Evolutionary conservation across 2,888 invertebrate species (phyloP).

Genomic region (Allolobophora icterica): DNA sequence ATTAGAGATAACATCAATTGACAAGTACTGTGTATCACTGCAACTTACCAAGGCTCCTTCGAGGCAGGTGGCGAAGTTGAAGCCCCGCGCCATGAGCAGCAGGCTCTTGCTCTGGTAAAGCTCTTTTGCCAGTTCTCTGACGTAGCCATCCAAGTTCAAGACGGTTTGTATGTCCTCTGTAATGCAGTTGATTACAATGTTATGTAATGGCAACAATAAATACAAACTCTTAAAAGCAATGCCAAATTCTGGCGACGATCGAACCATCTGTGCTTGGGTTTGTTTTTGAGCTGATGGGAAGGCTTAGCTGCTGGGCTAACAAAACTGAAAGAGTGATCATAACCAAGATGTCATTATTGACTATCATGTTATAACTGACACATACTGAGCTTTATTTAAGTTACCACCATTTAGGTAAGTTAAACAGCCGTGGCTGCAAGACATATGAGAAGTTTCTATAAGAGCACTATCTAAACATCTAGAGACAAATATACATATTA

Average conservation of each 20-base stretch:
- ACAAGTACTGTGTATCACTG: background rate
- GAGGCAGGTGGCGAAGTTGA: conserved; percentile 96
- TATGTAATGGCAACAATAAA: background rate
- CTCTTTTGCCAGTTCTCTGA: conserved; percentile 84
- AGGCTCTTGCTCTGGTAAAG: conserved; percentile 91
- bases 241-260: background rate
- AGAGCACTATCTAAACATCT: no score
- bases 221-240: background rate
- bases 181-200: conserved; percentile 33
- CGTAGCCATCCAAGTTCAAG: conserved; percentile 83
- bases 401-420: no score
- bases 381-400: no score
- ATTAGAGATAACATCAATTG: background rate
- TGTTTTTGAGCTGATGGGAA: background rate
- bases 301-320: background rate
- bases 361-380: no score
- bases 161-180: conserved; percentile 85
- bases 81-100: conserved; percentile 97
- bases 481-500: no score
- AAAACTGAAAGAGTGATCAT: no score
- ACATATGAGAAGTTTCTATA: no score
- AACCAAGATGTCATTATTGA: no score
- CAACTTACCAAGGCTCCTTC: conserved; percentile 76
- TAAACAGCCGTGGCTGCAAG: no score
- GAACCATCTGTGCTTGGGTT: no score